Percentiles rank a stretch among this genome's conserved stretches.
Evolutionary conservation across 2,113 vertebrate genomes (phyloP).

Genomic region (Arvicanthis niloticus): DNA sequence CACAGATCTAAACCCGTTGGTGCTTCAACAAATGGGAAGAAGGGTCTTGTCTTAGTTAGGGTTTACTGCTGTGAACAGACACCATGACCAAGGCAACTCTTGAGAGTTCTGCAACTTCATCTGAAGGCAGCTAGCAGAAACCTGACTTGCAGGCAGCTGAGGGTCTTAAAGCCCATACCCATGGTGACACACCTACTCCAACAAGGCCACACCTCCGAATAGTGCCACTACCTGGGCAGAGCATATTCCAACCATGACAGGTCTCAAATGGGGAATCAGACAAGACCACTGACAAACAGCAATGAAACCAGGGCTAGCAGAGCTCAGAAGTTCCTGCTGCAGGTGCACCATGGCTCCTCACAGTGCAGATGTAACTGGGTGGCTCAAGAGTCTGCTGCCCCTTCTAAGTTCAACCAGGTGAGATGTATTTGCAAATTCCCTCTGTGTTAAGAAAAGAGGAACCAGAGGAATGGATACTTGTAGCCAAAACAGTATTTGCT

Average conservation of each 20-base stretch:
- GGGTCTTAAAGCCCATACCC: too few species aligned
- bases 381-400: not conserved
- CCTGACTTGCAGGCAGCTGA: too few species aligned
- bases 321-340: not conserved
- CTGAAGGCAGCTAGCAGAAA: too few species aligned
- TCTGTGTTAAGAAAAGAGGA: not conserved
- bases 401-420: not conserved
- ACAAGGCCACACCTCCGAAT: too few species aligned
- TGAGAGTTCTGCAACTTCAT: too few species aligned
- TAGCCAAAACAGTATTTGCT: not conserved
- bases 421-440: not conserved
- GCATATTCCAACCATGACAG: too few species aligned
- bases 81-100: too few species aligned
- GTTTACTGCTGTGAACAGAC: too few species aligned
- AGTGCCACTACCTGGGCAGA: too few species aligned
- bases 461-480: not conserved
- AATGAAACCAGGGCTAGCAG: too few species aligned
- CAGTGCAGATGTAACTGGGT: rapidly evolving
- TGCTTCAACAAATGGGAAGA: not conserved
- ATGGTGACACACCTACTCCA: too few species aligned
- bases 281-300: not conserved
- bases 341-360: rapidly evolving
- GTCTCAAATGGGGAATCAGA: not conserved
- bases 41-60: not conserved
- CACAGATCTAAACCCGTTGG: not conserved